phyloP scores from a whole-genome alignment of 2,888 invertebrate genomes.

The Tetranychus piercei region DNA sequence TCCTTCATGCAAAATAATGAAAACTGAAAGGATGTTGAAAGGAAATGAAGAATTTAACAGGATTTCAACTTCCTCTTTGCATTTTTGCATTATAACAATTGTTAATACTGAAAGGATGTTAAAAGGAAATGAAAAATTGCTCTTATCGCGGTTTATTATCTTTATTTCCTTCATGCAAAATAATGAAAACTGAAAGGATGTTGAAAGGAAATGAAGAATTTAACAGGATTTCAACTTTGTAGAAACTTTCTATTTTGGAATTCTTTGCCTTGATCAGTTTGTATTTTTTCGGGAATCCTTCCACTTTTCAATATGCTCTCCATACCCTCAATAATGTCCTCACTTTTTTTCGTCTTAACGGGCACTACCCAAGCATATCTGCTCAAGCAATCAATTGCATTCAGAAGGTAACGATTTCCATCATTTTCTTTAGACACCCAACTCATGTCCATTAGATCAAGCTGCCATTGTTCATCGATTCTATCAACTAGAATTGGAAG shows the following conservation, averaged over 20 bases:
- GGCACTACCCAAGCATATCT: constrained; percentile 27
- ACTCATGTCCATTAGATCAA: constrained; percentile 25
- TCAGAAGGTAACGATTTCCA: constrained; percentile 26
- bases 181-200: no score
- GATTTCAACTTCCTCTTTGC: no score
- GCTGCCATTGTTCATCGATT: constrained; percentile 27
- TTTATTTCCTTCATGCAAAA: no score
- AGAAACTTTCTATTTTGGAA: constrained; percentile 23
- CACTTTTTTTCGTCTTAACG: constrained; percentile 26
- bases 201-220: no score
- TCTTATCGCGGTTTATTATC: no score
- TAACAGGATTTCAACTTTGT: no score
- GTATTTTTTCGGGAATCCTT: constrained; percentile 22
- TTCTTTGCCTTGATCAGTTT: constrained; percentile 27
- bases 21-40: no score
- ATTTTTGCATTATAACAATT: no score
- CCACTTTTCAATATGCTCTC: constrained; percentile 21
- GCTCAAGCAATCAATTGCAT: constrained; percentile 27
- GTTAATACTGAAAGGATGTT: no score
- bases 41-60: no score
- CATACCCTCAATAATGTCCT: constrained; percentile 23
- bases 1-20: no score
- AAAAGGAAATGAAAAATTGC: no score
- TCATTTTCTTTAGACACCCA: constrained; percentile 23
- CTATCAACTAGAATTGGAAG: constrained; percentile 23